These are phyloP conservation scores for Steromphala cineraria DNA, from an alignment of 2,888 invertebrate species.

Conservation along the genomic window DNA sequence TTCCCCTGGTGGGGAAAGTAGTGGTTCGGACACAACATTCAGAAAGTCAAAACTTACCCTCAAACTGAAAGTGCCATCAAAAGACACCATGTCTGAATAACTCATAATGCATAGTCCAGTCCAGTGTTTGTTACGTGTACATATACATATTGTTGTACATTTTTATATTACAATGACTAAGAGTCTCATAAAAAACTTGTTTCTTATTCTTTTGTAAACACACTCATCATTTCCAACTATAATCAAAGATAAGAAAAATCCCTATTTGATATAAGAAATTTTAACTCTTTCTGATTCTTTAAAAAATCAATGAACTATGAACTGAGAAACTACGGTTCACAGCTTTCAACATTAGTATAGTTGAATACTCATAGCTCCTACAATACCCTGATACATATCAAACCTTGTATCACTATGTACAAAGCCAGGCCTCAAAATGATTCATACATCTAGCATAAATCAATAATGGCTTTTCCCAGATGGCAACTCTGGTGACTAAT, in stretches of 20 bases:
- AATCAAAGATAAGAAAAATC: not conserved
- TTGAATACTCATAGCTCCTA: no score
- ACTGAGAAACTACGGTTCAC: no score
- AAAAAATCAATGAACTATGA: no score
- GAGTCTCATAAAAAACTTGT: not conserved
- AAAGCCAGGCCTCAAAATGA: no score
- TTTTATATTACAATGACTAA: not conserved
- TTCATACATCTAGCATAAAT: no score
- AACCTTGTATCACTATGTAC: no score
- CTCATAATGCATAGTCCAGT: not conserved
- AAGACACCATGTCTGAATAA: constrained; percentile 43
- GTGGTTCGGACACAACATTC: constrained; percentile 41
- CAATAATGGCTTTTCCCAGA: no score
- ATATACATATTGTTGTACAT: constrained; percentile 14
- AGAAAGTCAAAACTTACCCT: constrained; percentile 41
- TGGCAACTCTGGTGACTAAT: no score
- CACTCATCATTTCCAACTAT: not conserved
- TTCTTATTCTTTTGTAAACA: not conserved
- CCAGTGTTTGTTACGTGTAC: not conserved
- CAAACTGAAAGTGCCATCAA: constrained; percentile 42
- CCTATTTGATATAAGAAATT: no score
- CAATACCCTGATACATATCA: no score
- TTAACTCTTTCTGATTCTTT: no score
- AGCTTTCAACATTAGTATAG: no score
- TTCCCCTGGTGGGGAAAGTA: constrained; percentile 43